Conservation (phyloP, 2,888 invertebrate genomes). For the Hermaeophaga mercurialis region DNA sequence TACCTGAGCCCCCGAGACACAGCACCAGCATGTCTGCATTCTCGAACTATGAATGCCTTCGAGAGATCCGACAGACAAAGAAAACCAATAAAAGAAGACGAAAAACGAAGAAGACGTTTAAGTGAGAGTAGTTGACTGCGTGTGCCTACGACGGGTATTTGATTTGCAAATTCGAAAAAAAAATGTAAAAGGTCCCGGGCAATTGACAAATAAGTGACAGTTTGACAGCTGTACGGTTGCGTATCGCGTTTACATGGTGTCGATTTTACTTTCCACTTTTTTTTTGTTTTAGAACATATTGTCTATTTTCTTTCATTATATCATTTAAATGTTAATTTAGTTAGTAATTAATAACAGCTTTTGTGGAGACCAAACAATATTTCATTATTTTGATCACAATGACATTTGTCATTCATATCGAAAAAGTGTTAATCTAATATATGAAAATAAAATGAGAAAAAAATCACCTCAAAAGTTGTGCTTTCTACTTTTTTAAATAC, state of each 20-base stretch:
- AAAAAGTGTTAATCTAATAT: too few species aligned
- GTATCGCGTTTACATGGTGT: neutral
- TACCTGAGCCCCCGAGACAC: constrained; percentile 12
- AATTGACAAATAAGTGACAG: constrained; percentile 7
- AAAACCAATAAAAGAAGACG: neutral
- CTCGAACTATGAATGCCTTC: constrained; percentile 20
- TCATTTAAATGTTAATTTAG: too few species aligned
- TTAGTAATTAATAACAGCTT: too few species aligned
- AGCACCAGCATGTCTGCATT: constrained; percentile 16
- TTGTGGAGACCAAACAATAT: too few species aligned
- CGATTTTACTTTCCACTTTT: too few species aligned
- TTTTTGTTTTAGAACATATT: too few species aligned
- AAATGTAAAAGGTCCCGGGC: neutral
- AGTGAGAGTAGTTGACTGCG: constrained; percentile 6
- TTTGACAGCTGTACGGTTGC: neutral
- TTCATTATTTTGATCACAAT: too few species aligned
- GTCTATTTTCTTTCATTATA: too few species aligned
- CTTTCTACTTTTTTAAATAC: too few species aligned
- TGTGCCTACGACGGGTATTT: constrained; percentile 1
- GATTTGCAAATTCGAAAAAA: constrained; percentile 7
- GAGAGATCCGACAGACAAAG: neutral
- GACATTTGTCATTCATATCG: too few species aligned
- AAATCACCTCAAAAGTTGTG: too few species aligned
- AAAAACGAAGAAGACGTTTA: neutral
- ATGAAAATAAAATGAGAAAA: too few species aligned